Evolutionary conservation across 2,113 vertebrate species (phyloP).

Genomic region (Cryptoleucopteryx plumbea): DNA sequence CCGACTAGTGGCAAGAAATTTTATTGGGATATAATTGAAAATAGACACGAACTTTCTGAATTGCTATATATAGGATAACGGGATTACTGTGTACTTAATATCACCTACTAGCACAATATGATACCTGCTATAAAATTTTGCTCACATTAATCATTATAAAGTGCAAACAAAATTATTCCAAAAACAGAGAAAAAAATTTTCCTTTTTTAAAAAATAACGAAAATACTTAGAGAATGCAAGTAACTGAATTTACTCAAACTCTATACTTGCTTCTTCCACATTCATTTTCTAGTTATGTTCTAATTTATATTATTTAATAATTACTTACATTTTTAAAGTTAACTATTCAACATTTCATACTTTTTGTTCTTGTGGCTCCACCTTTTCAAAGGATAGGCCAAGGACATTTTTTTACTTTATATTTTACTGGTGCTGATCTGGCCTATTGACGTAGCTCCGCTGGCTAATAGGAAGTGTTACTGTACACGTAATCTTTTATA

Average conservation of each 20-base stretch:
- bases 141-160: not conserved
- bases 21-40: not conserved
- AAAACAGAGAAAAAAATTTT: not conserved
- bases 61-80: not conserved
- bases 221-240: not conserved
- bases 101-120: not conserved
- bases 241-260: not conserved
- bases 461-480: not conserved
- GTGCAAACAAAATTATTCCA: not conserved
- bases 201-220: not conserved
- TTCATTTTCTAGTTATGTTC: not conserved
- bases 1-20: not conserved
- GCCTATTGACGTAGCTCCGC: rapidly evolving
- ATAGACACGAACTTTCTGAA: not conserved
- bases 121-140: not conserved
- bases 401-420: not conserved
- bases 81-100: not conserved
- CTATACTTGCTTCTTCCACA: not conserved
- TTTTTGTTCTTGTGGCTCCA: not conserved
- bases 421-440: not conserved
- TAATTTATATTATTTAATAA: not conserved
- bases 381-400: not conserved
- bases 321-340: not conserved
- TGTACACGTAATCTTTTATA: not conserved
- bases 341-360: not conserved